These are phyloP conservation scores for Tenebrosternarchus preto DNA, from an alignment of 2,113 vertebrate species.

Conservation along the genomic window DNA sequence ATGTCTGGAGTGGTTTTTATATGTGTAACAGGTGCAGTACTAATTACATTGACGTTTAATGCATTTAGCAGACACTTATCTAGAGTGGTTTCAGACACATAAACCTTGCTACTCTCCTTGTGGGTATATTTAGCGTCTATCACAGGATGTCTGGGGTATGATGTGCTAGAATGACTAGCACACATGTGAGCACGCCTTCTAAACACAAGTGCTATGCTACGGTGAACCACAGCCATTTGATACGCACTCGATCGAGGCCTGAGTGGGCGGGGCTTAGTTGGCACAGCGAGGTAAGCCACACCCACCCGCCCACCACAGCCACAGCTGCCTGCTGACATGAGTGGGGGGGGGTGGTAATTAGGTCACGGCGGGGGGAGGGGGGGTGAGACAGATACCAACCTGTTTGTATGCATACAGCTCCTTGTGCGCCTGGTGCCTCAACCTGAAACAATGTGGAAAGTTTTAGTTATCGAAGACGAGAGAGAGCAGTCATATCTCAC, in stretches of 20 bases:
- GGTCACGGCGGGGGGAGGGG: background rate
- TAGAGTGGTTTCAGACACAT: too few species aligned
- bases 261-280: background rate
- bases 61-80: too few species aligned
- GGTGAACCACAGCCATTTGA: background rate
- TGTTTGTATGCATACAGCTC: slow-evolving; percentile 99
- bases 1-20: background rate
- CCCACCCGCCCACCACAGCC: background rate
- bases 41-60: too few species aligned
- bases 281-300: background rate
- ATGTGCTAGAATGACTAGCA: too few species aligned
- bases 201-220: too few species aligned
- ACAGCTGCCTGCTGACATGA: background rate
- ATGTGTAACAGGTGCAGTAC: too few species aligned
- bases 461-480: slow-evolving; percentile 12
- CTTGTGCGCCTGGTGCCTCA: slow-evolving; percentile 97
- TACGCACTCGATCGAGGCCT: background rate
- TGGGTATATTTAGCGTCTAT: too few species aligned
- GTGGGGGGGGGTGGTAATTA: slow-evolving; percentile 28
- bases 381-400: slow-evolving; percentile 70
- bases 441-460: slow-evolving; percentile 76
- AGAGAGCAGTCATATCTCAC: background rate
- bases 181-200: too few species aligned
- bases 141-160: too few species aligned
- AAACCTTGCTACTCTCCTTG: too few species aligned